A percentile compares a stretch with the other conserved stretches of the same genome.
Evolutionary conservation across 2,888 invertebrate species (phyloP).

Genomic region (Coelinius sp.): DNA sequence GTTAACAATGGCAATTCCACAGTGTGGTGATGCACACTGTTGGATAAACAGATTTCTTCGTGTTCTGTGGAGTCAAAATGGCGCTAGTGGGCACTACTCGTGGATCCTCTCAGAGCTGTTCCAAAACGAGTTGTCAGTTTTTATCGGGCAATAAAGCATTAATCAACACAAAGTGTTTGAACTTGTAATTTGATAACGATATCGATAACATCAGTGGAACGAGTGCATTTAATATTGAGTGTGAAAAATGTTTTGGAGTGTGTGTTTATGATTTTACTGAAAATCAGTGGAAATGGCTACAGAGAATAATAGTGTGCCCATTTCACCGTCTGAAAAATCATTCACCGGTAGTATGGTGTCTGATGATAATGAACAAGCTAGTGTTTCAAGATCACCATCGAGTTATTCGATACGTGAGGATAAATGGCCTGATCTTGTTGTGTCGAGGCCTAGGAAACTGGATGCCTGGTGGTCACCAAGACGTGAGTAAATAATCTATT

Average conservation of each 20-base stretch:
- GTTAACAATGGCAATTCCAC: background rate
- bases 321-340: conserved; percentile 69
- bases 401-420: conserved; percentile 74
- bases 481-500: conserved; percentile 61
- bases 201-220: too few species aligned
- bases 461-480: conserved; percentile 68
- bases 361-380: conserved; percentile 68
- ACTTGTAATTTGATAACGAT: too few species aligned
- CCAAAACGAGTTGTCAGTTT: background rate
- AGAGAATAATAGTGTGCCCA: conserved; percentile 65
- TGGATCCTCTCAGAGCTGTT: background rate
- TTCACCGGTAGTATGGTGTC: conserved; percentile 69
- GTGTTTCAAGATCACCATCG: conserved; percentile 74
- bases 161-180: too few species aligned
- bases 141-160: too few species aligned
- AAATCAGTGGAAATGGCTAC: conserved; percentile 63
- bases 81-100: background rate
- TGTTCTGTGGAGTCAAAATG: background rate
- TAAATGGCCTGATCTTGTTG: conserved; percentile 69
- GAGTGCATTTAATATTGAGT: too few species aligned
- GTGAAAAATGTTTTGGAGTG: background rate
- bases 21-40: too few species aligned
- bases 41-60: background rate
- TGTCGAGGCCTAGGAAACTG: conserved; percentile 67
- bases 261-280: background rate